Conservation (phyloP, 2,797 vertebrate genomes). For the Mallotus villosus region DNA sequence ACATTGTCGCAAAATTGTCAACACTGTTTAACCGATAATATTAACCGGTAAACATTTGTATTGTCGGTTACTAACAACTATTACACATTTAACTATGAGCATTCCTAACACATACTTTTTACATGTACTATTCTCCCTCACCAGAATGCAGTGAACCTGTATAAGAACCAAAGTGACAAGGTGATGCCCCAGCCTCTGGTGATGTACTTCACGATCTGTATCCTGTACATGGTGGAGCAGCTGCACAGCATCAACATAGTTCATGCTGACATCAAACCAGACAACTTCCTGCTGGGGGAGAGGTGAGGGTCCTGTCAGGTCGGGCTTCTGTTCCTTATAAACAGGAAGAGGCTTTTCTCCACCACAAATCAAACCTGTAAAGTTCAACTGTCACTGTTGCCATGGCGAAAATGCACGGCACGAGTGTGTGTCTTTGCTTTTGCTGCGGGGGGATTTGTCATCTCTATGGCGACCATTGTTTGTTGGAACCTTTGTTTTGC, state of each 20-base stretch:
- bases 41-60: no score
- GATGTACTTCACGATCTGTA: constrained; percentile 83
- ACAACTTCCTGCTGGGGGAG: constrained; percentile 91
- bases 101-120: no score
- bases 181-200: constrained; percentile 89
- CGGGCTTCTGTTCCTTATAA: not conserved
- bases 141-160: constrained; percentile 89
- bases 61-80: no score
- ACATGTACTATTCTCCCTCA: not conserved
- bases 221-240: constrained; percentile 87
- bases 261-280: constrained; percentile 95
- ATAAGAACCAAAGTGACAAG: constrained; percentile 80
- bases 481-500: not conserved
- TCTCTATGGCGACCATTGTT: no score
- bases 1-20: no score
- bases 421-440: no score
- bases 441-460: no score
- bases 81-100: no score
- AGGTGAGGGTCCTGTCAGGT: constrained; percentile 64
- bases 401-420: no score
- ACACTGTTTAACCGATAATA: no score
- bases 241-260: constrained; percentile 81
- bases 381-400: no score
- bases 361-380: not conserved
- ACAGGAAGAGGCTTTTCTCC: not conserved